Evolutionary conservation across 2,888 invertebrate species (phyloP).

Genomic region (Parnassius orleans): DNA sequence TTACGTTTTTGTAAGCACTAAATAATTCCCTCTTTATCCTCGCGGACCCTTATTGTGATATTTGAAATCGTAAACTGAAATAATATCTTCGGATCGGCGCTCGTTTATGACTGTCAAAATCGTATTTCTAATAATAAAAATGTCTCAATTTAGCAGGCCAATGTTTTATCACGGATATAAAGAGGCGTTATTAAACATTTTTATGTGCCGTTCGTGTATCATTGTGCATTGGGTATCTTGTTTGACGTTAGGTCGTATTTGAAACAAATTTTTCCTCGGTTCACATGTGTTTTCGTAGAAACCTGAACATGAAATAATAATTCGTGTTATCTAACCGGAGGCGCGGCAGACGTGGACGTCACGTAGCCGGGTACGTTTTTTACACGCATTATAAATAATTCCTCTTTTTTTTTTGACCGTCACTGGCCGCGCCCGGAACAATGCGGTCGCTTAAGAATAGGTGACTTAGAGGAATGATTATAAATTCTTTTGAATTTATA

Average conservation of each 20-base stretch:
- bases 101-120: constrained; percentile 75
- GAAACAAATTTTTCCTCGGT: constrained; percentile 25
- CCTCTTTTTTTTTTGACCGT: constrained; percentile 29
- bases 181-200: constrained; percentile 64
- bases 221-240: constrained; percentile 47
- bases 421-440: constrained; percentile 1
- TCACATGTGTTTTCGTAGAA: constrained; percentile 42
- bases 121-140: constrained; percentile 78
- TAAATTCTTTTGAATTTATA: constrained; percentile 5
- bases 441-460: constrained; percentile 9
- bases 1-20: not conserved
- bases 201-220: constrained; percentile 55
- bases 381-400: constrained; percentile 53
- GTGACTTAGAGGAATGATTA: constrained; percentile 24
- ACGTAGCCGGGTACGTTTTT: constrained; percentile 43
- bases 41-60: constrained; percentile 54
- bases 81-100: constrained; percentile 64
- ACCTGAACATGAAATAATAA: constrained; percentile 57
- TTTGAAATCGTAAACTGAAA: constrained; percentile 68
- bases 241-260: constrained; percentile 31
- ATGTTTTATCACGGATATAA: constrained; percentile 72
- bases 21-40: constrained; percentile 40
- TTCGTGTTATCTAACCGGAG: constrained; percentile 57
- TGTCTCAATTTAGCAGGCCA: constrained; percentile 73
- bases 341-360: constrained; percentile 46